Percentiles rank a stretch among this genome's conserved stretches.
These are phyloP conservation scores for Trichomalopsis sarcophagae DNA, from an alignment of 1,140 invertebrate species.

Conservation along the genomic window DNA sequence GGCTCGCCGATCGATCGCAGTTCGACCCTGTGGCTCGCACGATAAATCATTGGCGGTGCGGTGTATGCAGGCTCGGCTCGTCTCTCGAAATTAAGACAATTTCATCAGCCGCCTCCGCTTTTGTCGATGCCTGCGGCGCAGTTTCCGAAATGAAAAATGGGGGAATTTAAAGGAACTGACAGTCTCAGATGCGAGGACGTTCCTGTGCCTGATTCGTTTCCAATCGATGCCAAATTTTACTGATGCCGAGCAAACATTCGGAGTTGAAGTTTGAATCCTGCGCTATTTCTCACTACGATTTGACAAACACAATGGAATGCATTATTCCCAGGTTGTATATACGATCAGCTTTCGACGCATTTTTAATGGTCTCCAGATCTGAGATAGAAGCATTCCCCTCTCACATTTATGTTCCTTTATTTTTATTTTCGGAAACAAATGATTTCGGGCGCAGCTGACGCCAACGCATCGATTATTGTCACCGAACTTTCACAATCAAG, in stretches of 20 bases:
- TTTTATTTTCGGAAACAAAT: no score
- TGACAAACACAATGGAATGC: background rate
- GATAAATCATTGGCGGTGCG: constrained; percentile 52
- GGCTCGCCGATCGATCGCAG: constrained; percentile 59
- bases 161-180: background rate
- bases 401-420: no score
- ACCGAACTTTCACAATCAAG: no score
- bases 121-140: background rate
- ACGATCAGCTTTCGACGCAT: no score
- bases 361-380: no score
- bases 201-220: no score
- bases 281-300: no score
- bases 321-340: no score
- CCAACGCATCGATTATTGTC: no score
- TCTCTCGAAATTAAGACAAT: constrained; percentile 36
- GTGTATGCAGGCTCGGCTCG: background rate
- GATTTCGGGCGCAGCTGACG: no score
- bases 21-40: constrained; percentile 45
- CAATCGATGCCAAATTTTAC: background rate
- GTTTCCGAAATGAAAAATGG: constrained; percentile 6
- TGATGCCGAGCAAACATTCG: background rate
- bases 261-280: background rate
- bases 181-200: background rate
- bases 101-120: constrained; percentile 9
- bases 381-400: no score